phyloP scores from a whole-genome alignment of 2,113 vertebrate species.

The Chaetura pelagica region DNA sequence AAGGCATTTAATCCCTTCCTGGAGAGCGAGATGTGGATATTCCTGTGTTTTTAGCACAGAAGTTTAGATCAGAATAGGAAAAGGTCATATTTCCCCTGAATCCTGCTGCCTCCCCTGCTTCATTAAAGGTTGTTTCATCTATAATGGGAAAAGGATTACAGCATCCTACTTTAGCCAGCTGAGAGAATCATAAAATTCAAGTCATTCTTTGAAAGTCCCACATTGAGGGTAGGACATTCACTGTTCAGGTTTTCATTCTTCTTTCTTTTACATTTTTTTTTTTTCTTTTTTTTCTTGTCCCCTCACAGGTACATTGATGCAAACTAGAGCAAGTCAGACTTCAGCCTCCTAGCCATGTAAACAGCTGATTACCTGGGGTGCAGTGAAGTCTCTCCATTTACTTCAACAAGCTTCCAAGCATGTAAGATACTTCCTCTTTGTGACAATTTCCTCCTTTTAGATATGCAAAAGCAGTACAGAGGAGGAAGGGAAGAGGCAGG shows the following conservation, averaged over 20 bases:
- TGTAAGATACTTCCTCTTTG: neutral
- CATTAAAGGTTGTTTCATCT: neutral
- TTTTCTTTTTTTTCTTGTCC: neutral
- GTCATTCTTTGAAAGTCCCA: neutral
- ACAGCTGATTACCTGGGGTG: neutral
- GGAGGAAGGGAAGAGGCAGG: neutral
- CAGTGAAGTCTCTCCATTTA: neutral
- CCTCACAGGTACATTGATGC: neutral
- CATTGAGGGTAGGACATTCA: neutral
- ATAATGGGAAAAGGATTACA: neutral
- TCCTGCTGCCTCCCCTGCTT: neutral
- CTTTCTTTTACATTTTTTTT: neutral
- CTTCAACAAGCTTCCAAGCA: neutral
- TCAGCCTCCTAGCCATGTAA: neutral
- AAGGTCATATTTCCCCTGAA: neutral
- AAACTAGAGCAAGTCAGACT: neutral
- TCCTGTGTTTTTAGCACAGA: neutral
- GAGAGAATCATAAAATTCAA: neutral
- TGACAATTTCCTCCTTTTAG: neutral
- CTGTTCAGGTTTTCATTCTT: neutral
- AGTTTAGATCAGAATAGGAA: neutral
- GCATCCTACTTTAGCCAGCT: neutral
- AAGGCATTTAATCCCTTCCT: conserved; percentile 10
- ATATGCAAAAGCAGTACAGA: neutral
- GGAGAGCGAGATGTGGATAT: neutral